Base-by-base conservation (phyloP, 1,140 invertebrate species). In the Ectropis grisescens region DNA sequence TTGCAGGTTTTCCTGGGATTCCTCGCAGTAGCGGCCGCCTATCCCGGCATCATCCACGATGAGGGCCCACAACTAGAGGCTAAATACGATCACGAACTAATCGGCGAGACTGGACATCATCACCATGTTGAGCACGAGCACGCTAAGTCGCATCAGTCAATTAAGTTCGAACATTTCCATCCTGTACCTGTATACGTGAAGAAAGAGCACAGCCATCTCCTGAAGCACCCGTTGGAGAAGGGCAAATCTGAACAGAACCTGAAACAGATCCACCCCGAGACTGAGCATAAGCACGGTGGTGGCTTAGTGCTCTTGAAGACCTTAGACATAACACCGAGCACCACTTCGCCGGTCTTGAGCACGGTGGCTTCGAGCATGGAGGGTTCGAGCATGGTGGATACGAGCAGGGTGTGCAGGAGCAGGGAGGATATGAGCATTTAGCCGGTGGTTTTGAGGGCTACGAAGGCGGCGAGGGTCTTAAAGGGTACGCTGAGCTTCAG, bases 81-180 rank as follows among this genome's bases (percentile, higher is more conserved):
- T 22, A 60, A 70, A 33, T 56, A 42, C 29, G 67, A 82, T 15
- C 71, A 70, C 13, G 65, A 55, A 2, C 58, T 83, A 15, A 79
- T 83, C 11, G 82, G 84, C 35, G 84, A 86, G 33, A 83, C 85
- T 23, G 84, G 83, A 28, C 82, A 85, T 55, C 84, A 85, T 45
- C 85, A 86, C 32, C 82, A 86, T 39, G 65, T 86, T 16, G 76
- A 87, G 37, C 85, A 87, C 40, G 86, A 87, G 47, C 85, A 86
- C 47, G 86, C 87, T 11, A 87, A 85, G 42, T 88, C 86, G 11
- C 86, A 87, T 51, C 87, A 88, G 61, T 86, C 85, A 19, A 84
- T 88, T 42, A 87, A 88, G 46, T 86, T 88, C 48, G 85, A 88
- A 50, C 87, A 88, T 44, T 88, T 85, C 61, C 87, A 88, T 44